These are phyloP conservation scores for Limnephilus lunatus DNA, from an alignment of 2,888 invertebrate genomes.

Conservation along the genomic window DNA sequence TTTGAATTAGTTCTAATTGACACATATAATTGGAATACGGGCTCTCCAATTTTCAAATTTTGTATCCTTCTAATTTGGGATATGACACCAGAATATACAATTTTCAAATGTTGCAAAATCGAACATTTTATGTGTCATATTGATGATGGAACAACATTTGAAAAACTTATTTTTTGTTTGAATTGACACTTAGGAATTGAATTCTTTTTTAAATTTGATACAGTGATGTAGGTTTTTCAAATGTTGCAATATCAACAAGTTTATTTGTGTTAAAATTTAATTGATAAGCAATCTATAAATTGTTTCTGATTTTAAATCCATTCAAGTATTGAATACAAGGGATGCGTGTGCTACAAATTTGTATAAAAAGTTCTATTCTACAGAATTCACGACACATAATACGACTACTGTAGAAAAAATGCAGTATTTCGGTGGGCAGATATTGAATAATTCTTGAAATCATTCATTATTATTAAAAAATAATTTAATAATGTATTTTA, in stretches of 20 bases:
- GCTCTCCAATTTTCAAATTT: no score
- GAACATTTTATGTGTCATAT: background rate
- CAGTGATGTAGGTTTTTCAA: background rate
- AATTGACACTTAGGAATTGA: background rate
- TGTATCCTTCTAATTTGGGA: no score
- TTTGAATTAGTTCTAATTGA: background rate
- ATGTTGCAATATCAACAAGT: background rate
- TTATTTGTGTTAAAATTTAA: conserved; percentile 16
- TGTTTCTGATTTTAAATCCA: background rate
- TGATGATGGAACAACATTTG: background rate
- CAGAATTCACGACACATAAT: background rate
- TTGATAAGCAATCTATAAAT: conserved; percentile 28
- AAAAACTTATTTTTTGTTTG: background rate
- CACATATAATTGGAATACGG: background rate
- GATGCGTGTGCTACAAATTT: background rate
- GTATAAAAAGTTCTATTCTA: background rate
- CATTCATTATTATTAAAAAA: no score
- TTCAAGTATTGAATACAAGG: background rate
- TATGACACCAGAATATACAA: background rate
- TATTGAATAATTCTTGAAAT: background rate
- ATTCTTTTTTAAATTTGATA: conserved; percentile 9
- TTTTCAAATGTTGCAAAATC: background rate
- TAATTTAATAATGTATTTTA: no score
- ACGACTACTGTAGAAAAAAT: background rate
- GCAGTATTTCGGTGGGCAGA: background rate